Base-by-base conservation (phyloP, 2,888 invertebrate genomes). In the Monoplex corrugatus region DNA sequence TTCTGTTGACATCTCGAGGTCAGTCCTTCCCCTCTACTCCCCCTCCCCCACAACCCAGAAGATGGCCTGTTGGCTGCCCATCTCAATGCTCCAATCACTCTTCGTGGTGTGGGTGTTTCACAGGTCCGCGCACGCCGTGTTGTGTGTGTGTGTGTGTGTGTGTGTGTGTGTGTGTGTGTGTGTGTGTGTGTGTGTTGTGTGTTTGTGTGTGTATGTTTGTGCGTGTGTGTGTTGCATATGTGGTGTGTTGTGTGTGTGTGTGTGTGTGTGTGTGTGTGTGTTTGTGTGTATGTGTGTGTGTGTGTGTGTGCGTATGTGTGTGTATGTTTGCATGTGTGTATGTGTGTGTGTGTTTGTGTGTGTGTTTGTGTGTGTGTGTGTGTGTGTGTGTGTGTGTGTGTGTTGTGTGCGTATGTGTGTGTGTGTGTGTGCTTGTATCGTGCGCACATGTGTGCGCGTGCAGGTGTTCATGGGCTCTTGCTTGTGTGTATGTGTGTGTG, bases 121-220 rank as follows among this genome's bases (percentile, higher is more conserved):
- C 28, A 28, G 2, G 2, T 10, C 19, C 28, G 57, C 28, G 57
- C 28, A 28, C 28, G 57, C 10, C 19, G 50, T 50, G 50, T 19
- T 57, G 57, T 57, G 57, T 57, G 57, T 10, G 57, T 57, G 57
- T 57, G 57, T 57, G 2, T 57, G 57, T 57, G 57, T 57, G 57
- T 57, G 57, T 57, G 57, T 57, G 57, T 57, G 57, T 57, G 57
- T 57, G 57, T 57, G 57, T 57, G 57, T 57, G 57, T 57, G 57
- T 57, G 57, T 57, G 57, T 57, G 23, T 35, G 35, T 3, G 38
- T 75, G 75, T 75, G 75, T 75, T 0, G 38, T 38, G 35, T 75
- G 75, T 13, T 75, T 38, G 13, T 38, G 57, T 32, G 72, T 35
- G 13, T 75, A 16, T 23, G 68, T 50, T 8, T 50, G 50, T 8